Conservation (phyloP, 2,113 vertebrate genomes). For the Eupsittula cactorum region DNA sequence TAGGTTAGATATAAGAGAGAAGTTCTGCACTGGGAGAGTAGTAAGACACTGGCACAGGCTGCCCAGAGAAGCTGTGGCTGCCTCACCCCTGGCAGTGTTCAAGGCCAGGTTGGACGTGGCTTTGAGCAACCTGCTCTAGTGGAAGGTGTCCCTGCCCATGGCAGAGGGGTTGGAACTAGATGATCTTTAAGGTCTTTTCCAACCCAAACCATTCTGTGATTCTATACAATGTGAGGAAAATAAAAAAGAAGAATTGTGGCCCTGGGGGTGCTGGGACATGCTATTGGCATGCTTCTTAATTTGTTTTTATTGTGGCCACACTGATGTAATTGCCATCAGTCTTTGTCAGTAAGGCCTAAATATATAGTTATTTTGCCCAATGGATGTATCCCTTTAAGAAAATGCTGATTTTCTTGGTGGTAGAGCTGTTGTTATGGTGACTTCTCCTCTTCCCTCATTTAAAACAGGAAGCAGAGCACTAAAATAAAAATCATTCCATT, state of each 20-base stretch:
- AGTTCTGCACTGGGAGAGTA: neutral
- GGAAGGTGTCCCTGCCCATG: neutral
- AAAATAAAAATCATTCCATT: conserved; percentile 22
- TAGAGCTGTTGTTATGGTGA: conserved; percentile 61
- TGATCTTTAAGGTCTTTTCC: neutral
- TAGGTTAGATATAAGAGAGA: neutral
- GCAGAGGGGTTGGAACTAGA: neutral
- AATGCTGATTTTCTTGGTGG: neutral
- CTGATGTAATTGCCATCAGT: neutral
- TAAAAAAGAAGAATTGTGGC: neutral
- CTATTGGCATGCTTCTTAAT: neutral
- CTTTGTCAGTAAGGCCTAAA: neutral
- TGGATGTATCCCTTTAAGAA: neutral
- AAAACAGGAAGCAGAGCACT: neutral
- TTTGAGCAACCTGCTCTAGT: neutral
- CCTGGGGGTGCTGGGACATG: neutral
- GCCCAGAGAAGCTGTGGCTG: neutral
- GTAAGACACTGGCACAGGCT: neutral
- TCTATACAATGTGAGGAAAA: neutral
- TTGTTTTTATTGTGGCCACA: neutral
- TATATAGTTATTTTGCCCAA: neutral
- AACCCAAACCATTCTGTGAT: neutral
- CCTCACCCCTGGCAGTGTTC: neutral
- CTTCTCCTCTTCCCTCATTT: conserved; percentile 12
- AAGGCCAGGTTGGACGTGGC: neutral